A percentile compares a stretch with the other conserved stretches of the same genome.
These are phyloP conservation scores for Sarcophaga variegata DNA, from an alignment of 2,888 invertebrate genomes.

Conservation along the genomic window DNA sequence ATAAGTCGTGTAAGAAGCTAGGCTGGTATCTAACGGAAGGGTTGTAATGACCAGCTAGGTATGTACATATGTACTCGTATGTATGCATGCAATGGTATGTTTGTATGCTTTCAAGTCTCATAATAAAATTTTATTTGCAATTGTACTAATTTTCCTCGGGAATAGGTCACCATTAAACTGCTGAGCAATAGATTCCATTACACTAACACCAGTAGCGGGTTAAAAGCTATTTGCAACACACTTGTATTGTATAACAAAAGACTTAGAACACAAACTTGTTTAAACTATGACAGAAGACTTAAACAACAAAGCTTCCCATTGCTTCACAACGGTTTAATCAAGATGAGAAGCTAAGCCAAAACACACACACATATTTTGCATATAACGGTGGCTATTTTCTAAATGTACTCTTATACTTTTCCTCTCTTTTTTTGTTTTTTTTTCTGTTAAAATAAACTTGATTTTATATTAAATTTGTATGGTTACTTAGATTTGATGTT, in stretches of 20 bases:
- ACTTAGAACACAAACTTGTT: constrained; percentile 15
- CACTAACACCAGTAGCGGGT: not conserved
- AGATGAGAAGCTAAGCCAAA: not conserved
- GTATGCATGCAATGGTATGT: too few relatives aligned
- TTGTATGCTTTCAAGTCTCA: too few relatives aligned
- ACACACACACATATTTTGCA: constrained; percentile 3
- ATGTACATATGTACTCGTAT: too few relatives aligned
- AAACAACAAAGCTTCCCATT: not conserved
- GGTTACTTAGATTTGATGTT: not conserved
- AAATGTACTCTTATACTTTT: not conserved
- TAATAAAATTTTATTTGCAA: too few relatives aligned
- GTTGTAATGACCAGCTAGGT: too few relatives aligned
- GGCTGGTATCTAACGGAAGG: too few relatives aligned
- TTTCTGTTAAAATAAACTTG: constrained; percentile 13
- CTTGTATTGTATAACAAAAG: not conserved
- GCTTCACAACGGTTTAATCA: constrained; percentile 44
- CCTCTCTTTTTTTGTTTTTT: constrained; percentile 6
- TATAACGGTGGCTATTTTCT: constrained; percentile 11
- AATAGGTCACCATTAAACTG: too few relatives aligned
- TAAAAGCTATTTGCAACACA: not conserved
- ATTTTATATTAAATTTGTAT: constrained; percentile 15
- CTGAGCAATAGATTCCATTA: too few relatives aligned
- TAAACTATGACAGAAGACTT: not conserved
- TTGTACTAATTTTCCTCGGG: too few relatives aligned
- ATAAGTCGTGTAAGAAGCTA: too few relatives aligned